These are phyloP conservation scores for Bucorvus abyssinicus DNA, from an alignment of 2,797 vertebrate species.

Conservation along the genomic window DNA sequence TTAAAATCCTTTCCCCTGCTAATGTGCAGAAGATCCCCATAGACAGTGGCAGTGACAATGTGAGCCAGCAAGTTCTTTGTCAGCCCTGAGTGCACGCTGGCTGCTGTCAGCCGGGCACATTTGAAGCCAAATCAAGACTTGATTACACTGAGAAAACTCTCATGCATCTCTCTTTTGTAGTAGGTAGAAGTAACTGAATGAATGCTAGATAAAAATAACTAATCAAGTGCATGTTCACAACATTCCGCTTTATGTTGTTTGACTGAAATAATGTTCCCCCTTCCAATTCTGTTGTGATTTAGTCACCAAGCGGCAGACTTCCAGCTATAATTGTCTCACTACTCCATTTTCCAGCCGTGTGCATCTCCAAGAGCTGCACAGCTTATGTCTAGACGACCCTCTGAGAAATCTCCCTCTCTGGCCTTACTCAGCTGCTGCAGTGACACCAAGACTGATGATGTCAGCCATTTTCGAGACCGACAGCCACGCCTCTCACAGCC, in stretches of 20 bases:
- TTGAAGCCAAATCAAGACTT: neutral
- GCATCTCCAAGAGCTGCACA: conserved; percentile 3
- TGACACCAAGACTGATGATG: conserved; percentile 54
- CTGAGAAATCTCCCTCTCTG: conserved; percentile 52
- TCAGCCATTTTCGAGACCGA: conserved; percentile 24
- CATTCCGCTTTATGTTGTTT: neutral
- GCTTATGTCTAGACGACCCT: conserved; percentile 64
- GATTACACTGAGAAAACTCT: neutral
- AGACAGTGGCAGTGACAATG: neutral
- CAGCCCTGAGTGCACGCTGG: neutral
- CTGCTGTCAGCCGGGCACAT: neutral
- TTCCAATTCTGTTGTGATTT: neutral
- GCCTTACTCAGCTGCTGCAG: conserved; percentile 35
- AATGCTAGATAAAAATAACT: conserved; percentile 15
- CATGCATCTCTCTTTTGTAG: neutral
- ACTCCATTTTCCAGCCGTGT: neutral
- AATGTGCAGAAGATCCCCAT: neutral
- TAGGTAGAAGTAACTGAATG: neutral
- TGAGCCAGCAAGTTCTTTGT: neutral
- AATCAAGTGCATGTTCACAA: neutral
- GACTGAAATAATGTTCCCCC: neutral
- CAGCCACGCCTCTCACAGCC: neutral
- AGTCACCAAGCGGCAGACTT: neutral
- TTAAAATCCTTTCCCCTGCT: neutral
- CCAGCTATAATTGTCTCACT: conserved; percentile 14